A percentile compares a stretch with the other conserved stretches of the same genome.
phyloP scores from a whole-genome alignment of 2,797 vertebrate genomes.

The Schizopygopsis malacanthus region DNA sequence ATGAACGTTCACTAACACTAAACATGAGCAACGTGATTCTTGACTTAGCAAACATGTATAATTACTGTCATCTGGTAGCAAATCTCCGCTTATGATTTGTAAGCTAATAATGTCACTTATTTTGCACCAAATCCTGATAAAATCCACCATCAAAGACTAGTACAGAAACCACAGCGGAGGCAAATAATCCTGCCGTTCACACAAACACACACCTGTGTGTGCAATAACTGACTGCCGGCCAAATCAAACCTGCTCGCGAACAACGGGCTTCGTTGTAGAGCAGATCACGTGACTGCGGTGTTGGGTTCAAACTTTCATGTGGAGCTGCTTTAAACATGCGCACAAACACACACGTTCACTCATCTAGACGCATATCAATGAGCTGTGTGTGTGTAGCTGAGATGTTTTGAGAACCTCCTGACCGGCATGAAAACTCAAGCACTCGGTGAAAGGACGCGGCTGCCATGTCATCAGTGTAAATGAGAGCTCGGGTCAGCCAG shows the following conservation, averaged over 20 bases:
- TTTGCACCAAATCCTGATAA: neutral
- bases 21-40: neutral
- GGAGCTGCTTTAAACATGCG: slow-evolving; percentile 26
- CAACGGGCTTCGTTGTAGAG: slow-evolving; percentile 48
- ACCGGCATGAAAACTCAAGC: slow-evolving; percentile 46
- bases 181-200: slow-evolving; percentile 24
- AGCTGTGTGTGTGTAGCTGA: slow-evolving; percentile 23
- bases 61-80: neutral
- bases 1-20: neutral
- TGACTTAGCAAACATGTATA: neutral
- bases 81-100: neutral
- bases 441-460: neutral
- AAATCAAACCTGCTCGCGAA: slow-evolving; percentile 41
- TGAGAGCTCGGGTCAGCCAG: neutral
- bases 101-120: slow-evolving; percentile 39
- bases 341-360: slow-evolving; percentile 12
- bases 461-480: neutral
- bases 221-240: slow-evolving; percentile 38
- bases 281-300: slow-evolving; percentile 23
- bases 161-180: slow-evolving; percentile 6
- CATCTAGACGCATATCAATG: slow-evolving; percentile 21
- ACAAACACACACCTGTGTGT: slow-evolving; percentile 49
- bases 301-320: slow-evolving; percentile 33
- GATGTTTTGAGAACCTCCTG: slow-evolving; percentile 55
- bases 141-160: slow-evolving; percentile 18